Evolutionary conservation across 2,888 invertebrate species (phyloP).

Genomic region (Barypeithes pellucidus): DNA sequence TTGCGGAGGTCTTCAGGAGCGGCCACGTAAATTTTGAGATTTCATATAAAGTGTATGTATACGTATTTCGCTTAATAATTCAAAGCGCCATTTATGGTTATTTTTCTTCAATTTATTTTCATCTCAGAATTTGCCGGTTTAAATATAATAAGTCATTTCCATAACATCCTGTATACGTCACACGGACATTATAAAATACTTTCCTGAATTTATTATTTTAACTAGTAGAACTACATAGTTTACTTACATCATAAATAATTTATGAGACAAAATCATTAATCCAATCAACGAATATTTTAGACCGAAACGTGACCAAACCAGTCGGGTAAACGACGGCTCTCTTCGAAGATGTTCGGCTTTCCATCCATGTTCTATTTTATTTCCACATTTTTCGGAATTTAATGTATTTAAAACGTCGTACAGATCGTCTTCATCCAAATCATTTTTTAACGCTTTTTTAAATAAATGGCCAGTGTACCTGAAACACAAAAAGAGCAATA

Average conservation of each 20-base stretch:
- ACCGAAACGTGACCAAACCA: constrained; percentile 50
- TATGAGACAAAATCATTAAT: constrained; percentile 38
- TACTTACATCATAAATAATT: constrained; percentile 47
- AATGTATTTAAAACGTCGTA: constrained; percentile 73
- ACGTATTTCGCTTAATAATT: too few relatives aligned
- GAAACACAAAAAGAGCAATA: constrained; percentile 52
- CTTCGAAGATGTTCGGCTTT: constrained; percentile 57
- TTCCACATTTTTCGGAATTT: constrained; percentile 61
- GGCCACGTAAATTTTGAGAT: too few relatives aligned
- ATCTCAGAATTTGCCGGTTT: too few relatives aligned
- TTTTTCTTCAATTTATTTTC: too few relatives aligned
- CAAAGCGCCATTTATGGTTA: too few relatives aligned
- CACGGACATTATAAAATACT: too few relatives aligned
- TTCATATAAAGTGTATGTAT: too few relatives aligned
- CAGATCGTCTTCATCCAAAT: constrained; percentile 77
- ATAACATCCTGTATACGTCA: too few relatives aligned
- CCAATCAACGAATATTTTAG: constrained; percentile 47
- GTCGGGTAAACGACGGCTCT: constrained; percentile 53
- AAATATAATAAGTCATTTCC: too few relatives aligned
- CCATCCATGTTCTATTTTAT: constrained; percentile 66
- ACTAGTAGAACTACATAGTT: too few relatives aligned
- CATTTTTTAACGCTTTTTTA: constrained; percentile 76
- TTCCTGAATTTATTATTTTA: too few relatives aligned
- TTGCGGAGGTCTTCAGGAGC: too few relatives aligned
- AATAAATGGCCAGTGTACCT: constrained; percentile 82